Evolutionary conservation across 2,797 vertebrate genomes (phyloP), one percentile per base, ranked within the genome.

Genomic region (Carcharodon carcharias): DNA sequence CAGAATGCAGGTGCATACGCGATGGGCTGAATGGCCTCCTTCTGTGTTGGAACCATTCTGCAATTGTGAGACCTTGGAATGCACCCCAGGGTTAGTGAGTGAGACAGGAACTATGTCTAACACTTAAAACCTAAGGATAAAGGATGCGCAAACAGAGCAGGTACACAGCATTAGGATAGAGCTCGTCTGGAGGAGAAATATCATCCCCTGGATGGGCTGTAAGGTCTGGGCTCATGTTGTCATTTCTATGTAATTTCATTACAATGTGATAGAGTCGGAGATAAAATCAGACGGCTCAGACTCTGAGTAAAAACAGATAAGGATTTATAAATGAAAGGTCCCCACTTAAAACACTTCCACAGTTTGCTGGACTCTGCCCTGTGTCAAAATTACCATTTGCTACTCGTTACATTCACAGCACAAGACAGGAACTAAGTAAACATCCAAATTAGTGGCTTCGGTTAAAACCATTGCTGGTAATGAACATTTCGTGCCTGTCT

Each of bases 311-410:
- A 65, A 35, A 40, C 5, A 45, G 16, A 45, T 85, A 14, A 21
- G 0, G 35, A 16, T 23, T 69, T 69, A n/a, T 0, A 1, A 45
- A 45, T 45, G 80, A 50, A 23, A 14, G 40, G 21, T 28, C 50
- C 85, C 77, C 35, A 80, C n/a, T 9, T 35, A 80, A n/a, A n/a
- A 35, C 54, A 31, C 80, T 40, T 14, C 8, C 54, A 21, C 40
- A 65, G 61, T 21, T 63, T 65, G 63, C n/a, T 93, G 91, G 91
- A 45, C 61, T 23, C 61, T 93, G 12, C n/a, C n/a, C 91, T 40
- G n/a, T 50, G n/a, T 93, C 67, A 65, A 93, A 92, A 93, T 67
- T 21, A 93, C 63, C 91, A 65, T 67, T 61, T 93, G 91, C 91
- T 65, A 45, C 91, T 93, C 40, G n/a, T 67, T 67, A 65, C 6